Percentiles rank a stretch among this genome's conserved stretches.
phyloP scores from a whole-genome alignment of 2,113 vertebrate species.

The Oophaga pumilio region DNA sequence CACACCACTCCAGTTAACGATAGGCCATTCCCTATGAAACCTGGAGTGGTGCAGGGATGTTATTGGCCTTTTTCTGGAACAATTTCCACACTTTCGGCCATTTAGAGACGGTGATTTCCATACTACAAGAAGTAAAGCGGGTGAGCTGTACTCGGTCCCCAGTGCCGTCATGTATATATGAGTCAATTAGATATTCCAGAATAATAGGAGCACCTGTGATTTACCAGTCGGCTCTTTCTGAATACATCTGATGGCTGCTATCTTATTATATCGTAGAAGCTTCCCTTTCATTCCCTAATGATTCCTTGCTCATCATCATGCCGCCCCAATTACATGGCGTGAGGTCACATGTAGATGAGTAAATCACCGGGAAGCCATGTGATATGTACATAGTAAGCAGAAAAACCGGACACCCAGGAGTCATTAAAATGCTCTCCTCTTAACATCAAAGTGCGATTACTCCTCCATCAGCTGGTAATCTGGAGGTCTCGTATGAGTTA shows the following conservation, averaged over 20 bases:
- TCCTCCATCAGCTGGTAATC: conserved; percentile 30
- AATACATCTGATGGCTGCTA: background rate
- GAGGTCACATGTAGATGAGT: conserved; percentile 29
- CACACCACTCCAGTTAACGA: too few species aligned
- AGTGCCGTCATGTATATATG: background rate
- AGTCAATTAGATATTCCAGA: background rate
- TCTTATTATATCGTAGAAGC: background rate
- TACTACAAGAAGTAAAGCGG: background rate
- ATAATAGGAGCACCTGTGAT: too few species aligned
- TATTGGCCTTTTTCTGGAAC: too few species aligned
- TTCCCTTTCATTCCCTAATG: background rate
- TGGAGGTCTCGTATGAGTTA: conserved; percentile 2
- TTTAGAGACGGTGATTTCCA: too few species aligned
- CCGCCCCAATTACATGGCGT: conserved; percentile 5
- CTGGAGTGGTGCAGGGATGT: too few species aligned
- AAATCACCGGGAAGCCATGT: conserved; percentile 12
- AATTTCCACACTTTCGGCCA: too few species aligned
- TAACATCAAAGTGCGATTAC: conserved; percentile 34
- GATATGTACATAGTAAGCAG: conserved; percentile 49
- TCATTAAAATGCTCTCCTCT: conserved; percentile 38
- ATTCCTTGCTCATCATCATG: conserved; percentile 12
- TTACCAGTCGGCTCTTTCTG: background rate
- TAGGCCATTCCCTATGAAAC: too few species aligned
- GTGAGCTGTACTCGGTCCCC: background rate
- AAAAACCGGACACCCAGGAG: conserved; percentile 42